phyloP scores from a whole-genome alignment of 30 jellyfish, hydroid and myxozoan species.

The Aurelia aurita region DNA sequence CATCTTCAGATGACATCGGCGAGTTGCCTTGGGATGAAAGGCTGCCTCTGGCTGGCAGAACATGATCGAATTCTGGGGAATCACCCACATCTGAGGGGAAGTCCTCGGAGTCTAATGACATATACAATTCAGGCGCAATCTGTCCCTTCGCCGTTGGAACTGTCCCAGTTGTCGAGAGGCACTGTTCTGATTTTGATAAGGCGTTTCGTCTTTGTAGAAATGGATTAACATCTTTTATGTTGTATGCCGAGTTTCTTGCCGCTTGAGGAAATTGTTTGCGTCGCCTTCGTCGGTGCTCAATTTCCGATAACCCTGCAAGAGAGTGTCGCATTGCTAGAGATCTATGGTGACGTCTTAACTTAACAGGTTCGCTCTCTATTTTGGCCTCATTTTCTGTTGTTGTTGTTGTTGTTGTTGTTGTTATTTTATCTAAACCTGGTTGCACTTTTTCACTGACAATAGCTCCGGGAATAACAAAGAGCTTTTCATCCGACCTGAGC shows the following conservation, averaged over 20 bases:
- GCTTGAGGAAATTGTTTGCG: neutral
- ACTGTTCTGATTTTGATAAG: conserved; percentile 25
- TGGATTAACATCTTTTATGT: conserved; percentile 28
- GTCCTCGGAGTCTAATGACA: neutral
- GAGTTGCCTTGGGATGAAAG: conserved; percentile 9
- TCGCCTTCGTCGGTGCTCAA: neutral
- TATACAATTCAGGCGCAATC: conserved; percentile 19
- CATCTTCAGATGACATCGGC: conserved; percentile 39
- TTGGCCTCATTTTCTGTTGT: neutral
- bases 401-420: neutral
- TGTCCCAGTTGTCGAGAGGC: neutral
- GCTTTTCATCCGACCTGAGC: conserved; percentile 21
- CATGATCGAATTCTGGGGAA: neutral
- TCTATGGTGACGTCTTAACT: neutral
- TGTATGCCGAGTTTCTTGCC: neutral
- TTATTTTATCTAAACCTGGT: neutral
- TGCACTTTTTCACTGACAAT: conserved; percentile 30
- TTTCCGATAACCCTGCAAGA: neutral
- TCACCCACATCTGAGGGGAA: neutral
- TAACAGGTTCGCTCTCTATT: neutral
- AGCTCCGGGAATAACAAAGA: conserved; percentile 50
- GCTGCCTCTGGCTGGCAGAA: conserved; percentile 22
- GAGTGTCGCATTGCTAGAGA: neutral
- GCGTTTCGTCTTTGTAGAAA: conserved; percentile 49
- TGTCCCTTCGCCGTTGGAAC: neutral